phyloP scores from a whole-genome alignment of 2,113 vertebrate genomes.

The Bungarus multicinctus region DNA sequence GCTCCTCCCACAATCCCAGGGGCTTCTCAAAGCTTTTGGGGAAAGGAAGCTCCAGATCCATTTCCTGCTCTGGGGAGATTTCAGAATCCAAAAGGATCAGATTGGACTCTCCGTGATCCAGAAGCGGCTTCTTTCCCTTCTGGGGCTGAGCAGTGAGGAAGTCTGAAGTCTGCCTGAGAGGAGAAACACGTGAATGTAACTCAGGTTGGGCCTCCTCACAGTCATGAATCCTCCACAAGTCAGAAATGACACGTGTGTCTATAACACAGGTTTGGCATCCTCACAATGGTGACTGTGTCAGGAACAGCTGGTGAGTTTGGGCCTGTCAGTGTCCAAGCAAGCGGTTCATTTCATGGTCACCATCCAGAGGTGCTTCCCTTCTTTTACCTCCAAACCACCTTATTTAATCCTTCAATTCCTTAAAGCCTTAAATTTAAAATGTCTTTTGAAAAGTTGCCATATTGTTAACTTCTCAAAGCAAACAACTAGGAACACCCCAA shows the following conservation, averaged over 20 bases:
- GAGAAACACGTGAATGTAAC: background rate
- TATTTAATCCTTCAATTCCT: no score
- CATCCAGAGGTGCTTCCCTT: background rate
- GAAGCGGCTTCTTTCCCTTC: background rate
- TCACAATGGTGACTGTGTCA: background rate
- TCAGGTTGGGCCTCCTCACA: background rate
- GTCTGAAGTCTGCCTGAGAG: background rate
- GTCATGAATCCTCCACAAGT: no score
- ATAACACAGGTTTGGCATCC: no score
- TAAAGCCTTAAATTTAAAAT: no score
- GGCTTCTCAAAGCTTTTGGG: no score
- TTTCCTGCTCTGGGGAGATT: background rate
- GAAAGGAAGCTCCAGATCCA: no score
- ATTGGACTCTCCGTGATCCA: fast-evolving
- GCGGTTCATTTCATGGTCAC: background rate
- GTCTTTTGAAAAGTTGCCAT: no score
- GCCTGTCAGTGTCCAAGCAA: background rate
- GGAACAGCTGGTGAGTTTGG: background rate
- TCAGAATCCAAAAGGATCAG: background rate
- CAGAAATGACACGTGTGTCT: no score
- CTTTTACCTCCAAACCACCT: background rate
- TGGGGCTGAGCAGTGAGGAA: background rate
- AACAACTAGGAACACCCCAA: no score
- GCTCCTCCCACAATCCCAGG: background rate
- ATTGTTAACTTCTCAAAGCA: no score